phyloP scores from a whole-genome alignment of 1,140 invertebrate genomes.

The Leptinotarsa undecemlineata region DNA sequence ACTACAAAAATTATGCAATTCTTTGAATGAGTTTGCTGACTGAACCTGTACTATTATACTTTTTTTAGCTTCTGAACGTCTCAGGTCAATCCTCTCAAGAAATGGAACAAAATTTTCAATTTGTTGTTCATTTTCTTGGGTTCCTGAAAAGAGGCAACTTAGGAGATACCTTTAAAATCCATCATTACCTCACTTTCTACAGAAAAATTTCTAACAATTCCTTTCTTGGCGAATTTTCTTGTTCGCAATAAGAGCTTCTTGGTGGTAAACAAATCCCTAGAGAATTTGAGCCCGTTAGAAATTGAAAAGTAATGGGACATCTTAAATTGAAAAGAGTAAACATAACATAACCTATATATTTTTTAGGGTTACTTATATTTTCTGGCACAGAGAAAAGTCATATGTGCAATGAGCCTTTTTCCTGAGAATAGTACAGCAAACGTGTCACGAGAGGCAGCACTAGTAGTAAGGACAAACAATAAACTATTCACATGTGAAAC shows the following conservation, averaged over 20 bases:
- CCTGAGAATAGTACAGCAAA: no score
- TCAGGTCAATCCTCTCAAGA: conserved; percentile 42
- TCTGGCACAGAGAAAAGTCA: no score
- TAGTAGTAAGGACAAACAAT: no score
- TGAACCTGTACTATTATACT: conserved; percentile 68
- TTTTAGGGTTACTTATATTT: no score
- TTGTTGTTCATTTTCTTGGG: background rate
- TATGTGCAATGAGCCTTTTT: no score
- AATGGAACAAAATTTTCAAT: conserved; percentile 43
- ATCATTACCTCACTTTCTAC: background rate
- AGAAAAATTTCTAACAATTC: conserved; percentile 12
- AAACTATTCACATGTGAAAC: no score
- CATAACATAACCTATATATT: background rate
- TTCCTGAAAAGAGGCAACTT: background rate
- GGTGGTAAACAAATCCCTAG: background rate
- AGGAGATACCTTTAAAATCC: background rate
- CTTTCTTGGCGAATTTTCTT: background rate
- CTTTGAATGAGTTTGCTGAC: conserved; percentile 63
- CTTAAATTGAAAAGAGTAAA: background rate
- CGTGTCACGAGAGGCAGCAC: no score
- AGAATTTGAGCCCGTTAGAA: background rate
- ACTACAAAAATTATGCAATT: conserved; percentile 67
- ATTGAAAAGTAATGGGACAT: conserved; percentile 9
- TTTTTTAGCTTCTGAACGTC: conserved; percentile 60
- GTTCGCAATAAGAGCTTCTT: background rate